Evolutionary conservation across 2,113 vertebrate species (phyloP), one percentile per base, ranked within the genome.

Genomic region (Calonectris borealis): DNA sequence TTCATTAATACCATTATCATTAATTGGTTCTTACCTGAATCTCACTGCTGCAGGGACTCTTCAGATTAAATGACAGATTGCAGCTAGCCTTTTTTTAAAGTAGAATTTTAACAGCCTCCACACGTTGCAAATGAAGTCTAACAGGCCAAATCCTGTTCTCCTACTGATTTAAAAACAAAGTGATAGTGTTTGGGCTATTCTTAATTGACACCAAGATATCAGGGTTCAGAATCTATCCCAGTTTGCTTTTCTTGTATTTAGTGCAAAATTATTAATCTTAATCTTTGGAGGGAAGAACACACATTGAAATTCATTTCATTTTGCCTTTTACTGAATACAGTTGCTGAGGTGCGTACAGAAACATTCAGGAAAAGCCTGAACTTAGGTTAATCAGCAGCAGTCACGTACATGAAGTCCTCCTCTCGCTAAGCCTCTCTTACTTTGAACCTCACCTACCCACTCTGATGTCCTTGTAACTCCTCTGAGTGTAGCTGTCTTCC

Each of bases 1-100:
- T 94, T 97, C 86, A 91, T 97, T 96, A 97, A 95, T 95, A 92
- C 4, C 12, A 77, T 93, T 87, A 95, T 79, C 86, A 97, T 95
- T 86, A 96, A 96, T 95, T 95, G 83, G 46, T 87, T 93, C 86
- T 92, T 82, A 96, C 93, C 77, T 95, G 95, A 80, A 83, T 87
- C 62, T 84, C 57, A 55, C 72, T 93, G 90, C 94, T 95, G 52
- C 52, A 83, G 65, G 48, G 57, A 86, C 38, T 82, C 66, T 82
- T 88, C 91, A 83, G 73, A 88, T 40, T 83, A 87, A 93, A 86
- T 88, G 85, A 86, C 76, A 84, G 82, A 76, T 76, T 87, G 36
- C 46, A 94, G 60, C 13, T 72, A 85, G 7, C 7, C 27, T 78
- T 69, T 71, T 78, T 65, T 76, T 16, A 13, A 68, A 77, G 26